Conservation (phyloP, 2,888 invertebrate genomes). For the Gryllus longicercus region DNA sequence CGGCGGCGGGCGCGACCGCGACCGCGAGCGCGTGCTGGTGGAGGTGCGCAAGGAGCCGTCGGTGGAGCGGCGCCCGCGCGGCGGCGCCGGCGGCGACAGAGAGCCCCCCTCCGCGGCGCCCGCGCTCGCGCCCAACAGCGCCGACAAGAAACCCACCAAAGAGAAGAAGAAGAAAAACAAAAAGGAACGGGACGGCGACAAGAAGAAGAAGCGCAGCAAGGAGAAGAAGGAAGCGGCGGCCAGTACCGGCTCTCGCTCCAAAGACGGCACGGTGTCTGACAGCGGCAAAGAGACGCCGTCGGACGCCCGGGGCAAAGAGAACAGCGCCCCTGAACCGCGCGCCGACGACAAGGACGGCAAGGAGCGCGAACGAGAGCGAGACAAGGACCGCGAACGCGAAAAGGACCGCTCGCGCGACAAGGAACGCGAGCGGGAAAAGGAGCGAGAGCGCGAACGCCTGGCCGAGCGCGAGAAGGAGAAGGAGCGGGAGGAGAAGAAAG, state of each 20-base stretch:
- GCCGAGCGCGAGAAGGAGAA: slow-evolving; percentile 48
- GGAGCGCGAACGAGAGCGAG: slow-evolving; percentile 35
- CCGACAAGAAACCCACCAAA: slow-evolving; percentile 44
- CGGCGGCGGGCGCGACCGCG: slow-evolving; percentile 26
- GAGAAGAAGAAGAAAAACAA: slow-evolving; percentile 48
- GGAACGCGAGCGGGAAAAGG: slow-evolving; percentile 43
- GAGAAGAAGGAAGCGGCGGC: slow-evolving; percentile 43
- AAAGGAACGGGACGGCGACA: slow-evolving; percentile 48
- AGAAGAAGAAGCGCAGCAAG: slow-evolving; percentile 43
- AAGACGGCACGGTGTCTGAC: slow-evolving; percentile 47
- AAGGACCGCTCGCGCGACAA: slow-evolving; percentile 23
- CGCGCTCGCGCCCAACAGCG: not conserved
- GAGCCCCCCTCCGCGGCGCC: slow-evolving; percentile 23
- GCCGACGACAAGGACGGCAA: too few relatives aligned
- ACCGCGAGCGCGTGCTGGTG: slow-evolving; percentile 28
- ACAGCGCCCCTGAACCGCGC: slow-evolving; percentile 37
- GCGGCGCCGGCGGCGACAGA: slow-evolving; percentile 49
- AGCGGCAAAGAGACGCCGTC: slow-evolving; percentile 49
- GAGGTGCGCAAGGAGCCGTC: slow-evolving; percentile 34
- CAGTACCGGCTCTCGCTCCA: slow-evolving; percentile 44
- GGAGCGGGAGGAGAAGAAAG: slow-evolving; percentile 43
- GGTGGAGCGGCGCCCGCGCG: slow-evolving; percentile 43
- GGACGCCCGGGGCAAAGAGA: slow-evolving; percentile 35
- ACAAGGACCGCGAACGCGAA: slow-evolving; percentile 41
- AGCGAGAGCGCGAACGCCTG: slow-evolving; percentile 45